phyloP scores from a whole-genome alignment of 2,113 vertebrate species.

The Eudyptes chrysolophus region DNA sequence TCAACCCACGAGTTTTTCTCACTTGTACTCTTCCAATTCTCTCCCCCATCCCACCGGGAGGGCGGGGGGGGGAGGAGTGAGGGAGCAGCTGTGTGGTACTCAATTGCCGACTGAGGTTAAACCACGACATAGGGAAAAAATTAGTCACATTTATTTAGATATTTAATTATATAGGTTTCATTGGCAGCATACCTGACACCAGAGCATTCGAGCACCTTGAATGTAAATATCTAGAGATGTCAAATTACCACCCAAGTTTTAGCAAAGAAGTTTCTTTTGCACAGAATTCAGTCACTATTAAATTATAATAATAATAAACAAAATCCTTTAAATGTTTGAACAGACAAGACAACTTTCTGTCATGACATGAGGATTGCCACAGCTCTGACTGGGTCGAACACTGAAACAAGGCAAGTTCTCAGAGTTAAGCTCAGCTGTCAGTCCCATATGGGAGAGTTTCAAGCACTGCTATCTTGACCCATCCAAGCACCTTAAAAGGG shows the following conservation, averaged over 20 bases:
- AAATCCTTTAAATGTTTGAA: neutral
- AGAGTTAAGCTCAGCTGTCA: neutral
- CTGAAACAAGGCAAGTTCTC: neutral
- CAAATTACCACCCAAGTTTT: neutral
- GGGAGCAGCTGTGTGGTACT: no score
- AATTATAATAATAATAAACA: neutral
- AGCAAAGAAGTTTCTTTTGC: neutral
- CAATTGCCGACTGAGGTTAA: no score
- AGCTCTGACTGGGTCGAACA: neutral
- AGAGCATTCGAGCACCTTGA: neutral
- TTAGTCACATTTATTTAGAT: neutral
- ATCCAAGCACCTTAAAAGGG: rapidly evolving
- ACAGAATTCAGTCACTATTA: neutral
- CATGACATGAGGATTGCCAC: neutral
- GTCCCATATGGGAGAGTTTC: neutral
- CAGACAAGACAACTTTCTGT: neutral
- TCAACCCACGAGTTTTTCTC: no score
- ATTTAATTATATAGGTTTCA: neutral
- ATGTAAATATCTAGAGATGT: neutral
- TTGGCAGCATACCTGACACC: neutral
- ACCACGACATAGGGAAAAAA: neutral
- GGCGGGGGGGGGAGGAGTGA: no score
- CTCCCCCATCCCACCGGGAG: no score
- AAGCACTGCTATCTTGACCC: neutral
- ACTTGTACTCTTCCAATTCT: no score